These are phyloP conservation scores for Lycodopsis pacificus DNA, from an alignment of 2,797 vertebrate genomes.

Conservation along the genomic window DNA sequence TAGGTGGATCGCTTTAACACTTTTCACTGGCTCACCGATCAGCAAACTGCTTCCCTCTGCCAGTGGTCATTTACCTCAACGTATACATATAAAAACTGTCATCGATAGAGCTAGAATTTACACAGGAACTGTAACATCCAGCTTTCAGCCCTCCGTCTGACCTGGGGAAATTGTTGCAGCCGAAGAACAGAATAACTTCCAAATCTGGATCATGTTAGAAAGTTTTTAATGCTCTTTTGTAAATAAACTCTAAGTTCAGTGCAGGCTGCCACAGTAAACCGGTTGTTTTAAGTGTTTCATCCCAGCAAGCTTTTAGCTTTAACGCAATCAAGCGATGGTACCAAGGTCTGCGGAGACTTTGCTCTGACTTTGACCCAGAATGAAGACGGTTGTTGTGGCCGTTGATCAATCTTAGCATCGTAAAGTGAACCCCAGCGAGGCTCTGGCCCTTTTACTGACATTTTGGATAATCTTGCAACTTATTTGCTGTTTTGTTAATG, in stretches of 20 bases:
- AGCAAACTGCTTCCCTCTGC: constrained; percentile 38
- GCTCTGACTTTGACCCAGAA: constrained; percentile 53
- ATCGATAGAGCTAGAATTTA: constrained; percentile 31
- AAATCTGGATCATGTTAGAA: constrained; percentile 18
- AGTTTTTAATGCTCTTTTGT: background rate
- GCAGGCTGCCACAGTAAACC: background rate
- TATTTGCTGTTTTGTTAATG: constrained; percentile 35
- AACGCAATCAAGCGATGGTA: constrained; percentile 45
- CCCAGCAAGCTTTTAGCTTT: constrained; percentile 4
- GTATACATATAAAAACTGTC: constrained; percentile 21
- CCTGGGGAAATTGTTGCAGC: constrained; percentile 28
- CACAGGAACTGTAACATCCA: constrained; percentile 19
- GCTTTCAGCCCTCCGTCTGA: background rate
- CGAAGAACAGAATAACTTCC: constrained; percentile 8
- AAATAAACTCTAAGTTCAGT: constrained; percentile 25
- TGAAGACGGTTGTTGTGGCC: background rate
- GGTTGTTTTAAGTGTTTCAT: constrained; percentile 18
- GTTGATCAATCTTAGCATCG: constrained; percentile 43
- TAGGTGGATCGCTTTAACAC: constrained; percentile 52
- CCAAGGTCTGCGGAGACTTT: constrained; percentile 21
- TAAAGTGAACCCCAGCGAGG: constrained; percentile 49
- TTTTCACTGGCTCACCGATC: constrained; percentile 34
- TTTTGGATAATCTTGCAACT: background rate
- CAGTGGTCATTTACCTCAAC: constrained; percentile 67
- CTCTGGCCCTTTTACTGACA: constrained; percentile 4